Base-by-base conservation (phyloP, 2,888 invertebrate species). In the Tricholauxania praeusta region DNA sequence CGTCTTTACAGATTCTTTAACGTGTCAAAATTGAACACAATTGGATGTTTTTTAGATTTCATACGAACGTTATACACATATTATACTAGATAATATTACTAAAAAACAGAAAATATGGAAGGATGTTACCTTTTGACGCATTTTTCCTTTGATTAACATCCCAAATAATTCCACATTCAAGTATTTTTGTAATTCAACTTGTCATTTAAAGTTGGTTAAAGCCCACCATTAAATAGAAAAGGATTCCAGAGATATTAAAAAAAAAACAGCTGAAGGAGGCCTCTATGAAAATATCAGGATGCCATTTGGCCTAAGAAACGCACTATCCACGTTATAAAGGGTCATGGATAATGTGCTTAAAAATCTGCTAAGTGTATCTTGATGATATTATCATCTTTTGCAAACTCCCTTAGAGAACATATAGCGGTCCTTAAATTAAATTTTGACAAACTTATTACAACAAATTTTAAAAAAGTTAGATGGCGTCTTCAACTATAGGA, bases 211-310 rank as follows among this genome's bases (percentile, higher is more conserved):
- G 71, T 57, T 83, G 0, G 80, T 82, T 0, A 80, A 77, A 0
- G 83, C 83, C 0, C 83, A 82, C 64, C 81, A 83, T 53, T 83
- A 84, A 68, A 83, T 85, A 1, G 76, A 78, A 19, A 80, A 83
- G 75, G 48, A 77, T 12, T 28, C 73, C 6, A 15, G 62, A 15
- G 78, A 80, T 39, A 74, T 77, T 12, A 62, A 55, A 14, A 80
- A 79, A 64, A 78, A 76, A 10, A 72, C 74, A 2, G 74, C 75
- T 0, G 55, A 77, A 10, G 72, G 63, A 15, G 80, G 76, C 3
- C 76, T 76, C 49, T 77, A 75, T 49, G 77, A 79, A 57, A 78
- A 74, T 51, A 15, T 73, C 2, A 59, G 78, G 15, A 78, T 77
- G 78, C 76, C 77, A 17, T 72, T 72, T 60, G 72, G 72, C 12